These are phyloP conservation scores for Megaceryle torquata DNA, from an alignment of 2,113 vertebrate species.

Conservation along the genomic window DNA sequence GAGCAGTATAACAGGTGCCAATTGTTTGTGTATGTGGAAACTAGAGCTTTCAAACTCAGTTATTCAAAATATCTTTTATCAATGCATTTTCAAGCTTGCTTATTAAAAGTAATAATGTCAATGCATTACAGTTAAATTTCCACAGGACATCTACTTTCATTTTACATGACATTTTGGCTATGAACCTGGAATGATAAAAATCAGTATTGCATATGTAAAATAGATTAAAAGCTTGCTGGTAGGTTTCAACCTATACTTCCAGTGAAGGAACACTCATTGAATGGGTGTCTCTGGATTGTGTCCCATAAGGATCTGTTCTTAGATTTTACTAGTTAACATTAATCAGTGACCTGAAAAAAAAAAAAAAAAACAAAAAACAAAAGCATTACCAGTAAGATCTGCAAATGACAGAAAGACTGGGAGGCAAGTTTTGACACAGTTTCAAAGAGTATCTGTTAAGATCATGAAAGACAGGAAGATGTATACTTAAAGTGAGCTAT, in stretches of 20 bases:
- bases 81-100: not conserved
- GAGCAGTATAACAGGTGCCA: not conserved
- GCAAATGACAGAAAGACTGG: not conserved
- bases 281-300: not conserved
- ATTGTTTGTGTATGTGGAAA: not conserved
- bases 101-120: not conserved
- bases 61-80: not conserved
- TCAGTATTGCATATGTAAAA: not conserved
- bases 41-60: not conserved
- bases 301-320: not conserved
- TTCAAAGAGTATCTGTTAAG: not conserved
- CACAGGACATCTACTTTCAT: not conserved
- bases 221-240: not conserved
- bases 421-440: not conserved
- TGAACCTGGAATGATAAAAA: not conserved
- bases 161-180: not conserved
- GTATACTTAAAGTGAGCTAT: not conserved
- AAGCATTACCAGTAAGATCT: conserved; percentile 2
- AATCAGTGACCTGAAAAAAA: conserved; percentile 43
- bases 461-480: not conserved
- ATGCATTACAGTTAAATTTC: not conserved
- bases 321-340: conserved; percentile 14
- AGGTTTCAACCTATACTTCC: not conserved
- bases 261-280: not conserved
- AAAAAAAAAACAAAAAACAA: not conserved